phyloP scores from a whole-genome alignment of 1,140 invertebrate genomes.

The Rhopalosiphum maidis region DNA sequence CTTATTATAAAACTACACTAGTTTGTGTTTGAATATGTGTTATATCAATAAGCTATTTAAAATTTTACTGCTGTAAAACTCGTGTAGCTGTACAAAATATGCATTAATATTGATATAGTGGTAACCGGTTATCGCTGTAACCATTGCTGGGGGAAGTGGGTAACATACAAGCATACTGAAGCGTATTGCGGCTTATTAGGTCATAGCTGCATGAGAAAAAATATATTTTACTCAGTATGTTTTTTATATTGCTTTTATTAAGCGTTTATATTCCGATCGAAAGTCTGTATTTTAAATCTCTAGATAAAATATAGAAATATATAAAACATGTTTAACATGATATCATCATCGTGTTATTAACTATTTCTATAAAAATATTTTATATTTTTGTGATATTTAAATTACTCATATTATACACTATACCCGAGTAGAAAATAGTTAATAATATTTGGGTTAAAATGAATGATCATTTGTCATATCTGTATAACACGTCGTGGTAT shows the following conservation, averaged over 20 bases:
- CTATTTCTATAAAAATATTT: background rate
- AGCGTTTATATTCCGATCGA: background rate
- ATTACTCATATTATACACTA: background rate
- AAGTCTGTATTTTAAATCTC: background rate
- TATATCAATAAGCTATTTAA: no score
- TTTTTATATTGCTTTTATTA: background rate
- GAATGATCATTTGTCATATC: background rate
- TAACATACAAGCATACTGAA: background rate
- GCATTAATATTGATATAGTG: no score
- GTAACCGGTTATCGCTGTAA: background rate
- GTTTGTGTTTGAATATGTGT: background rate
- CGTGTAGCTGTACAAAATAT: no score
- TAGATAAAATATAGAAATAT: no score
- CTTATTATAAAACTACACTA: background rate
- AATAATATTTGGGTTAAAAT: no score
- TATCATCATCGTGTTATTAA: background rate
- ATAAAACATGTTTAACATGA: background rate
- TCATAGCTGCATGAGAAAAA: background rate
- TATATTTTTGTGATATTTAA: background rate
- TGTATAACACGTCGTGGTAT: background rate
- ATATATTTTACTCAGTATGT: background rate
- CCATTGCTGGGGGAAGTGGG: fast-evolving
- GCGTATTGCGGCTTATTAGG: background rate
- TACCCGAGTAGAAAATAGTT: background rate
- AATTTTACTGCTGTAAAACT: no score